Percentiles rank a stretch among this genome's conserved stretches.
These are phyloP conservation scores for Oreonectes daqikongensis DNA, from an alignment of 2,797 vertebrate genomes.

Conservation along the genomic window DNA sequence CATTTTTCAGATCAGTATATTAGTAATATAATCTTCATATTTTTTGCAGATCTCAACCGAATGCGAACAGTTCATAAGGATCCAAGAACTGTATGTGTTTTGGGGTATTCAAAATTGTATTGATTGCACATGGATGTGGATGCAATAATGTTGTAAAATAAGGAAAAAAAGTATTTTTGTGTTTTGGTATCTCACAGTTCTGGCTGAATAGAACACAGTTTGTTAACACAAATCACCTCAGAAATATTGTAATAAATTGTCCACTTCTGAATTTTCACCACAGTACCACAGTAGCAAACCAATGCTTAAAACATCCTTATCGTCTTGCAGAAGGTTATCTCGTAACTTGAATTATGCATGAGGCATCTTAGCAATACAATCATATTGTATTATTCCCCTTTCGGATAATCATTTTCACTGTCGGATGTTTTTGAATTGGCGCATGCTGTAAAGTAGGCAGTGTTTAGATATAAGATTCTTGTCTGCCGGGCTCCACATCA, in stretches of 20 bases:
- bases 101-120: constrained; percentile 32
- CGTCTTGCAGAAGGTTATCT: constrained; percentile 46
- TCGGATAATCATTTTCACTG: constrained; percentile 11
- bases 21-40: constrained; percentile 54
- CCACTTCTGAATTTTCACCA: constrained; percentile 27
- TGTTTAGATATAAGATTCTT: background rate
- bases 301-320: constrained; percentile 26
- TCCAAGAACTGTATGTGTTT: constrained; percentile 52
- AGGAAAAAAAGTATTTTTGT: constrained; percentile 23
- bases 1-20: constrained; percentile 47
- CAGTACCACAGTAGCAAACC: constrained; percentile 13
- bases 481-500: background rate
- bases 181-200: constrained; percentile 19
- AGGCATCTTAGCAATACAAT: constrained; percentile 74
- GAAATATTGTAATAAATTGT: constrained; percentile 8
- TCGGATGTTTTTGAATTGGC: constrained; percentile 30
- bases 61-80: constrained; percentile 68
- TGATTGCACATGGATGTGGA: constrained; percentile 37
- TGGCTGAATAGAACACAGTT: constrained; percentile 4
- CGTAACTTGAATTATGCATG: constrained; percentile 67
- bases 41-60: constrained; percentile 65
- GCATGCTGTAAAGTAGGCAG: constrained; percentile 19
- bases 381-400: constrained; percentile 48
- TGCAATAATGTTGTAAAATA: constrained; percentile 37
- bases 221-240: constrained; percentile 32